A percentile compares a stretch with the other conserved stretches of the same genome.
These are phyloP conservation scores for Acanthaster planci DNA, from an alignment of 35 echinoderm and acorn worm species.

Conservation along the genomic window DNA sequence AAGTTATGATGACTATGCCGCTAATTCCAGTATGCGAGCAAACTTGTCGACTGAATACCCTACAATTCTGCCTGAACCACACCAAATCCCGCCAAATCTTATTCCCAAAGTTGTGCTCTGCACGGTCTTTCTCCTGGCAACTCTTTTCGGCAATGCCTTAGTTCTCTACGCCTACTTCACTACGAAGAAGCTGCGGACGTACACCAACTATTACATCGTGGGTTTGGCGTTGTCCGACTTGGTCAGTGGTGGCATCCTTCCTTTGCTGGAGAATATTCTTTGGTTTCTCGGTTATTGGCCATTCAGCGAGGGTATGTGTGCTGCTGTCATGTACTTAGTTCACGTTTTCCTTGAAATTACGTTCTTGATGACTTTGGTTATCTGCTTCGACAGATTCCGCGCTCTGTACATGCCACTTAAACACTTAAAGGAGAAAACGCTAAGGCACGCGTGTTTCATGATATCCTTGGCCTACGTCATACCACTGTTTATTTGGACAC, in stretches of 20 bases:
- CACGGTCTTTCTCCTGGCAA: slow-evolving; percentile 25
- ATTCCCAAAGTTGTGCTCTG: not conserved
- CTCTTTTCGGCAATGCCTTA: slow-evolving; percentile 41
- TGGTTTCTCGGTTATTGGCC: slow-evolving; percentile 50
- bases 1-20: too few species aligned
- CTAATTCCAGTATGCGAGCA: too few species aligned
- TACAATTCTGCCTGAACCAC: too few species aligned
- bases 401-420: slow-evolving; percentile 33
- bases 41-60: too few species aligned
- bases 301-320: slow-evolving; percentile 27
- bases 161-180: slow-evolving; percentile 42
- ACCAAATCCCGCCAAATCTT: too few species aligned
- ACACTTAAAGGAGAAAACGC: slow-evolving; percentile 25
- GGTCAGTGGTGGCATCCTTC: slow-evolving; percentile 21
- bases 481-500: slow-evolving; percentile 6
- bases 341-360: slow-evolving; percentile 33
- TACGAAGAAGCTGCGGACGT: slow-evolving; percentile 42
- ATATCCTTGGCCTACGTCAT: slow-evolving; percentile 12
- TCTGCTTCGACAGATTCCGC: slow-evolving; percentile 52
- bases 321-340: not conserved
- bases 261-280: not conserved
- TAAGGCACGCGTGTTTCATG: slow-evolving; percentile 14
- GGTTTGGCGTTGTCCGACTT: slow-evolving; percentile 51
- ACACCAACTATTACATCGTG: slow-evolving; percentile 50
- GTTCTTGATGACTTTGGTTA: slow-evolving; percentile 24